Conservation (phyloP, 1,140 invertebrate genomes). For the Drosophila navojoa region DNA sequence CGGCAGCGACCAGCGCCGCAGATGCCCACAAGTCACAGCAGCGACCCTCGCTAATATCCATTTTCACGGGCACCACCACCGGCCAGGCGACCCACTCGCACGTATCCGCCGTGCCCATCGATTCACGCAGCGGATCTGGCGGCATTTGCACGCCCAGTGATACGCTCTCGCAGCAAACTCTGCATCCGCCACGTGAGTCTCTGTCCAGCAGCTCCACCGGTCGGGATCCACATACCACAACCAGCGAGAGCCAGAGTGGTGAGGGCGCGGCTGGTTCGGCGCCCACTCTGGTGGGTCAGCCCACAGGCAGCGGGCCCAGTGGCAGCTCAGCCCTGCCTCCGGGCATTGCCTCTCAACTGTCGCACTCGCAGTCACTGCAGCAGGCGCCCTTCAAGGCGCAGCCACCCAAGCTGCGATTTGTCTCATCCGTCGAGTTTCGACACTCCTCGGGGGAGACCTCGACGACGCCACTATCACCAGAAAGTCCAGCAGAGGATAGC, state of each 20-base stretch:
- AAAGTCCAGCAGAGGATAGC: conserved; percentile 88
- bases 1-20: conserved; percentile 74
- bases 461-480: conserved; percentile 89
- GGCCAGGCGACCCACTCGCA: conserved; percentile 85
- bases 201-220: conserved; percentile 81
- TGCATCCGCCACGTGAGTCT: conserved; percentile 83
- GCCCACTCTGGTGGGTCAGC: conserved; percentile 70
- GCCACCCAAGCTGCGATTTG: conserved; percentile 90
- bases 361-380: conserved; percentile 80
- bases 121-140: conserved; percentile 80
- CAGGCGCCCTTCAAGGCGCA: conserved; percentile 82
- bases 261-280: conserved; percentile 75
- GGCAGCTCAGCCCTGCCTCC: conserved; percentile 60
- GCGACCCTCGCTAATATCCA: conserved; percentile 88
- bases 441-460: conserved; percentile 88
- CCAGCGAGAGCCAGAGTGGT: conserved; percentile 83
- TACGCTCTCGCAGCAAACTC: conserved; percentile 80
- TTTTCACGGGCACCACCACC: conserved; percentile 87
- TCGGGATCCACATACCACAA: conserved; percentile 78
- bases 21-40: conserved; percentile 85
- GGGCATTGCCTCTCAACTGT: conserved; percentile 68
- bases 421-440: conserved; percentile 86
- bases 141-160: conserved; percentile 83
- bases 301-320: conserved; percentile 39
- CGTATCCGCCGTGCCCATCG: conserved; percentile 85